Conservation (phyloP, 2,113 vertebrate species). For the Oryzias woworae region DNA sequence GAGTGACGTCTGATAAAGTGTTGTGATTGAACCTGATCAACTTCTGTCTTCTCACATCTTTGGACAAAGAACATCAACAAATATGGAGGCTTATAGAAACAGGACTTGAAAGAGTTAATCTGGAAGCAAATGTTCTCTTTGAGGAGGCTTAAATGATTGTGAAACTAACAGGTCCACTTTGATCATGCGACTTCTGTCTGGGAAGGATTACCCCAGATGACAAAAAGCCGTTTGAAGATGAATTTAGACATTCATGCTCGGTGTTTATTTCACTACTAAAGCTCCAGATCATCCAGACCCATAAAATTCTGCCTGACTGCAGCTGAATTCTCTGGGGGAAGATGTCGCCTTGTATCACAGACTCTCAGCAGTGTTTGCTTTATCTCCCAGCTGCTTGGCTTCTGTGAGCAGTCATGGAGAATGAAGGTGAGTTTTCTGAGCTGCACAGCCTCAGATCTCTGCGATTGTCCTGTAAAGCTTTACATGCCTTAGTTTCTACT, state of each 20-base stretch:
- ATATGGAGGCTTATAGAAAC: no score
- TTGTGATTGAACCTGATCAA: no score
- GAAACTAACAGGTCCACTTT: no score
- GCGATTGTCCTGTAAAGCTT: conserved; percentile 32
- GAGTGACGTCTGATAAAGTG: no score
- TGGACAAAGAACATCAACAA: no score
- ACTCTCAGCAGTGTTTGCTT: conserved; percentile 43
- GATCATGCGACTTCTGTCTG: not conserved
- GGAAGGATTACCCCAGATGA: not conserved
- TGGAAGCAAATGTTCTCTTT: no score
- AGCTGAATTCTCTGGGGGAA: conserved; percentile 18
- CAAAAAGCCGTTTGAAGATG: not conserved
- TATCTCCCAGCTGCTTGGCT: conserved; percentile 28
- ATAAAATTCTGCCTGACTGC: not conserved
- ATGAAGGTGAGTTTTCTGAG: conserved; percentile 33
- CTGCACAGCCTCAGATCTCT: conserved; percentile 21
- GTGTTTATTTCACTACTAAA: conserved; percentile 7
- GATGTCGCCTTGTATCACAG: conserved; percentile 26
- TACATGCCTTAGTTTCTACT: conserved; percentile 36
- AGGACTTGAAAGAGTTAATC: no score
- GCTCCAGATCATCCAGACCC: conserved; percentile 5
- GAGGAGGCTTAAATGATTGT: no score
- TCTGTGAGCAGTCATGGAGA: conserved; percentile 25
- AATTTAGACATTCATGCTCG: not conserved
- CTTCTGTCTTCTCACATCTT: no score